These are phyloP conservation scores for Gymnarchus niloticus DNA, from an alignment of 2,113 vertebrate genomes.

Conservation along the genomic window DNA sequence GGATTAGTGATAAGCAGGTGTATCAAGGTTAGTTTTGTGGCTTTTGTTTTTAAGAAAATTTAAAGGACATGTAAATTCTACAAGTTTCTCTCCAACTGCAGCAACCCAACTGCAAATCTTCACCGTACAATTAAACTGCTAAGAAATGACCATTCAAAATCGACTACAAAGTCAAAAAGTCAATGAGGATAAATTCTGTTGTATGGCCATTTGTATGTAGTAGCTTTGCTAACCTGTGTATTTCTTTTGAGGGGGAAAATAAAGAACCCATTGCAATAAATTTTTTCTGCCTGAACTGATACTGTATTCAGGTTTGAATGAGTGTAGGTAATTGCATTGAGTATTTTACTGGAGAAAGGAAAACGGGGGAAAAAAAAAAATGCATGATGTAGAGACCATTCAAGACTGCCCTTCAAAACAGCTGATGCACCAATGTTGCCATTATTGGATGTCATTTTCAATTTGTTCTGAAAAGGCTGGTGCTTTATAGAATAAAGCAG, in stretches of 20 bases:
- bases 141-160: constrained; percentile 39
- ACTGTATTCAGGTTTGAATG: not conserved
- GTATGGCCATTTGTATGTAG: constrained; percentile 79
- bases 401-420: not conserved
- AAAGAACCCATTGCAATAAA: constrained; percentile 78
- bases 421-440: not conserved
- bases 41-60: constrained; percentile 48
- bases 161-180: constrained; percentile 54
- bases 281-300: constrained; percentile 11
- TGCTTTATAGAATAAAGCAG: constrained; percentile 1
- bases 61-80: constrained; percentile 49
- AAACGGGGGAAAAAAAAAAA: not conserved
- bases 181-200: constrained; percentile 66
- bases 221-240: constrained; percentile 75
- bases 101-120: constrained; percentile 52
- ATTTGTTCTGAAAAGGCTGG: not conserved
- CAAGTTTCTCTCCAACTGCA: constrained; percentile 56
- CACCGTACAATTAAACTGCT: constrained; percentile 46
- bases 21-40: constrained; percentile 50
- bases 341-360: not conserved
- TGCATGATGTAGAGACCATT: not conserved
- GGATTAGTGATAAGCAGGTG: constrained; percentile 49
- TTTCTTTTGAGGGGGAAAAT: constrained; percentile 70
- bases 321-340: not conserved
- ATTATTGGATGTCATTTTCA: not conserved